Conservation (phyloP, 1,140 invertebrate species). For the Gryllus bimaculatus region DNA sequence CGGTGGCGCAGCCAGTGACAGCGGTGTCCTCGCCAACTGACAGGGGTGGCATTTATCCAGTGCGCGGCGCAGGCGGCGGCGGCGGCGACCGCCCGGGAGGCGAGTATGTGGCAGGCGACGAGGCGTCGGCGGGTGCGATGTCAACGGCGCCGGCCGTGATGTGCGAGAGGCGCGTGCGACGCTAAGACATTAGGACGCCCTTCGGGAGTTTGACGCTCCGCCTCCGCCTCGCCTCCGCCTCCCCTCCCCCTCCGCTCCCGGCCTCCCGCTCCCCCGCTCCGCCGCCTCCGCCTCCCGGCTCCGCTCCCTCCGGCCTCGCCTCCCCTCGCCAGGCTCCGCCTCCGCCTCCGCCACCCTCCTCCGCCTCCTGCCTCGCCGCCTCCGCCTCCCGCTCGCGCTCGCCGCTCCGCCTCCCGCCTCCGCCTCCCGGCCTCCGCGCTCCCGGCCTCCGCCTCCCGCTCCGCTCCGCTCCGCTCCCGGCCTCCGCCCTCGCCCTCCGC, state of each 20-base stretch:
- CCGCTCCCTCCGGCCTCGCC: background rate
- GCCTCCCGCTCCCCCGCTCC: background rate
- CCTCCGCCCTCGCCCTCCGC: too few species aligned
- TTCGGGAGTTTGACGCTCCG: background rate
- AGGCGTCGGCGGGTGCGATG: slow-evolving; percentile 18
- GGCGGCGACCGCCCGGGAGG: slow-evolving; percentile 7
- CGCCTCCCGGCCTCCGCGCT: too few species aligned
- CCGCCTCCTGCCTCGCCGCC: too few species aligned
- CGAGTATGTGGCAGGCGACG: slow-evolving; percentile 19
- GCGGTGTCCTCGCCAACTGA: background rate
- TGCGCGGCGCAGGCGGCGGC: background rate
- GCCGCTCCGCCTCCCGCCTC: too few species aligned
- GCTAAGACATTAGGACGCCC: slow-evolving; percentile 15
- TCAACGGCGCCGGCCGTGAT: slow-evolving; percentile 14
- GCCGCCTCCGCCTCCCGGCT: background rate
- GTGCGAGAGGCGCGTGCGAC: background rate
- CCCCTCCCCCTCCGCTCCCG: too few species aligned
- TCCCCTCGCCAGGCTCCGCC: background rate
- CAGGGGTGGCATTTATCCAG: background rate
- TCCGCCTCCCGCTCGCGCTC: too few species aligned
- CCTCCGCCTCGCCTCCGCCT: background rate
- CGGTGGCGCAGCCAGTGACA: too few species aligned
- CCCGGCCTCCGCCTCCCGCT: too few species aligned
- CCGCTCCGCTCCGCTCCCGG: too few species aligned
- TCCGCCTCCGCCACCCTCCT: background rate